Conservation (phyloP, 2,797 vertebrate genomes). For the Octomys mimax region DNA sequence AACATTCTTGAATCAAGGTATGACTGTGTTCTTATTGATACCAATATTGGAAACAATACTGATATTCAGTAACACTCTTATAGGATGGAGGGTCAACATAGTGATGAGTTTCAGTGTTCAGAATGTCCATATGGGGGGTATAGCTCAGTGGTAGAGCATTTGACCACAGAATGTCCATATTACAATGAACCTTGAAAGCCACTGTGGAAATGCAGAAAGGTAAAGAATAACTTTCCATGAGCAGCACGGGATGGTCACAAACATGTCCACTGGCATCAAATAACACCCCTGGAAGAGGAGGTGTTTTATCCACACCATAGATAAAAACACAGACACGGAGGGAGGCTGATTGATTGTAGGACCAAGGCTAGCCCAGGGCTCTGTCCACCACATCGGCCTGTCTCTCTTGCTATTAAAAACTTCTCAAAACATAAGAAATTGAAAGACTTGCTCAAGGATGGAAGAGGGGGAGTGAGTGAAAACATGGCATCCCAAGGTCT, state of each 20-base stretch:
- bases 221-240: rapidly evolving
- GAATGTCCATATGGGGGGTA: neutral
- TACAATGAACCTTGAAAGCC: neutral
- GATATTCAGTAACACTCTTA: neutral
- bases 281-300: neutral
- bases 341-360: neutral
- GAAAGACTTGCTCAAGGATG: neutral
- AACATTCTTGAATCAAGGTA: too few species aligned
- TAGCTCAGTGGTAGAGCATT: too few species aligned
- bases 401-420: neutral
- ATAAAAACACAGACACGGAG: neutral
- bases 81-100: neutral
- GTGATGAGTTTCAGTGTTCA: neutral
- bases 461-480: neutral
- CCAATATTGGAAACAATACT: neutral
- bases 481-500: neutral
- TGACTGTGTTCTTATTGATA: neutral
- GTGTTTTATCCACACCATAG: neutral
- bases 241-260: neutral
- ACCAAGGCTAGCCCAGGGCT: neutral
- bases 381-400: too few species aligned
- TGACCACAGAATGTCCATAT: neutral
- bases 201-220: neutral
- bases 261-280: neutral
- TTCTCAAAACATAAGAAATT: neutral